These are phyloP conservation scores for Manduca sexta DNA, from an alignment of 1,140 invertebrate genomes.

Conservation along the genomic window DNA sequence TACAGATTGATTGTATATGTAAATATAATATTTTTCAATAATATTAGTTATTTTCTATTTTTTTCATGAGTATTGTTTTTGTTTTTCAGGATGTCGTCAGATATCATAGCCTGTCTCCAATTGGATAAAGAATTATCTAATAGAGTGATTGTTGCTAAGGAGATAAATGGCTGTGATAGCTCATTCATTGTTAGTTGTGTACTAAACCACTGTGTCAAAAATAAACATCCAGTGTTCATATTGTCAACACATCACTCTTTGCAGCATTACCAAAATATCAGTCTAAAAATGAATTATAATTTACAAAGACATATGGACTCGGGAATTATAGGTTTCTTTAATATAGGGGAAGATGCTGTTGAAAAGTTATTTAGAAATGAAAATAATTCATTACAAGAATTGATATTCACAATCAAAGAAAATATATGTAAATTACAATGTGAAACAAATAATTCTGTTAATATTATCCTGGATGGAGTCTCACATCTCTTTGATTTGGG, in stretches of 20 bases:
- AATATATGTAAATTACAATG: conserved; percentile 35
- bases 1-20: too few species aligned
- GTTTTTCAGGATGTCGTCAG: conserved; percentile 72
- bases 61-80: background rate
- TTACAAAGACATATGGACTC: conserved; percentile 74
- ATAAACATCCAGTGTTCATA: conserved; percentile 74
- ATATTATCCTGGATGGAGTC: conserved; percentile 80
- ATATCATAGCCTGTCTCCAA: conserved; percentile 74
- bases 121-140: conserved; percentile 74
- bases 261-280: conserved; percentile 81
- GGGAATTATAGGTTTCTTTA: conserved; percentile 69
- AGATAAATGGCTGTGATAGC: conserved; percentile 79
- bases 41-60: too few species aligned
- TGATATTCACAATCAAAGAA: conserved; percentile 38
- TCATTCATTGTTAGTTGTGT: conserved; percentile 80
- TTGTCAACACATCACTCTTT: conserved; percentile 81
- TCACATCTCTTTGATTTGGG: conserved; percentile 80
- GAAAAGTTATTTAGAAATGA: conserved; percentile 73
- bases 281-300: conserved; percentile 83
- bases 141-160: conserved; percentile 78
- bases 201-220: conserved; percentile 74
- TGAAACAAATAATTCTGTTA: conserved; percentile 63
- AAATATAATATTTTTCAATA: too few species aligned
- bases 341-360: conserved; percentile 47
- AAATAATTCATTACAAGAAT: conserved; percentile 43